phyloP scores from a whole-genome alignment of 2,113 vertebrate species.

The Andinoacara biseriatus region DNA sequence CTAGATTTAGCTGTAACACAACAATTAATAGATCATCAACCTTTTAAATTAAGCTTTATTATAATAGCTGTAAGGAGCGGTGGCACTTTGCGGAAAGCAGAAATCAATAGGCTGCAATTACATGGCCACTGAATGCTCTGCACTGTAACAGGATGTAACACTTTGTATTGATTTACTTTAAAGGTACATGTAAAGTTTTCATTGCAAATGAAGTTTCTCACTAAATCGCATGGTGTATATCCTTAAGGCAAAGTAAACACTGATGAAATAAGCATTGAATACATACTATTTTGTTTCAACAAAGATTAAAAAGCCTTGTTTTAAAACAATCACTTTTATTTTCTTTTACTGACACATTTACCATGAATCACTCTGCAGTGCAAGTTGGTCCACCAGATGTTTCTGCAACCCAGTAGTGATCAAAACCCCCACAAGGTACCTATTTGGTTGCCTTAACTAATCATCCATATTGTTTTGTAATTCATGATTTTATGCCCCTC shows the following conservation, averaged over 20 bases:
- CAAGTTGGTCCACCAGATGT: too few relatives aligned
- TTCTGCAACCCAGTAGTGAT: too few relatives aligned
- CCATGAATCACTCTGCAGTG: too few relatives aligned
- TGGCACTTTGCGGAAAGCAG: slow-evolving; percentile 54
- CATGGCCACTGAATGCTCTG: slow-evolving; percentile 17
- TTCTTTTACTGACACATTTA: too few relatives aligned
- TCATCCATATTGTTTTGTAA: slow-evolving; percentile 1
- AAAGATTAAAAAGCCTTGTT: too few relatives aligned
- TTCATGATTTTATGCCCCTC: neutral
- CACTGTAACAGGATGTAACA: slow-evolving; percentile 31
- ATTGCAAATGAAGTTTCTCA: neutral
- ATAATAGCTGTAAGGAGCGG: slow-evolving; percentile 24
- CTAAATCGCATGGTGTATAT: neutral
- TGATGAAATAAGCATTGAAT: too few relatives aligned
- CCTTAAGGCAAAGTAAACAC: neutral
- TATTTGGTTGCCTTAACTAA: neutral
- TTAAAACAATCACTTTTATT: too few relatives aligned
- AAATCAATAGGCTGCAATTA: slow-evolving; percentile 65
- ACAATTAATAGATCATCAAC: slow-evolving; percentile 29
- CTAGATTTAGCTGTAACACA: slow-evolving; percentile 6
- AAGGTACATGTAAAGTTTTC: neutral
- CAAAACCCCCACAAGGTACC: neutral
- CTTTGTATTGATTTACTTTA: slow-evolving; percentile 35
- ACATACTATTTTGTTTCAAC: neutral
- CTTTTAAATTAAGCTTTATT: slow-evolving; percentile 34